phyloP scores from a whole-genome alignment of 2,113 vertebrate genomes.

The Archilochus colubris region DNA sequence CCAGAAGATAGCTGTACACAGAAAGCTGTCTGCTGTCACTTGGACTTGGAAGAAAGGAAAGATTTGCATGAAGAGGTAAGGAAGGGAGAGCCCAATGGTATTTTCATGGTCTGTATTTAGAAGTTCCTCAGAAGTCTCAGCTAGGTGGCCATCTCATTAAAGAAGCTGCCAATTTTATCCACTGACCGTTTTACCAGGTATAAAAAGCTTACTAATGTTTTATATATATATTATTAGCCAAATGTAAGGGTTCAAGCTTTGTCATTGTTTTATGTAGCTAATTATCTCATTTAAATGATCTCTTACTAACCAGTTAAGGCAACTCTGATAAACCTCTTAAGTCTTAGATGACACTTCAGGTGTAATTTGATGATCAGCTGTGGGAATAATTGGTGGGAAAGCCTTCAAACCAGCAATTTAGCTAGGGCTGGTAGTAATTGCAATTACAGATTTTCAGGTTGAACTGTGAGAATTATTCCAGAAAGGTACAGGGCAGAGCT shows the following conservation, averaged over 20 bases:
- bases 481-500: neutral
- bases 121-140: neutral
- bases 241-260: neutral
- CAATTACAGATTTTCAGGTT: conserved; percentile 5
- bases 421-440: neutral
- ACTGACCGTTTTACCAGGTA: neutral
- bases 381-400: conserved; percentile 11
- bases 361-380: neutral
- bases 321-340: neutral
- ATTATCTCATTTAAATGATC: conserved; percentile 8
- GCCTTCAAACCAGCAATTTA: conserved; percentile 11
- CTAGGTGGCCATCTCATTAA: conserved; percentile 1
- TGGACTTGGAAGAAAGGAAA: neutral
- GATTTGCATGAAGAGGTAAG: neutral
- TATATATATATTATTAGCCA: neutral
- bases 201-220: neutral
- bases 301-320: neutral
- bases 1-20: neutral
- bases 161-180: neutral
- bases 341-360: conserved; percentile 13
- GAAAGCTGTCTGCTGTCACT: neutral
- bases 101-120: neutral
- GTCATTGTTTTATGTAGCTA: neutral
- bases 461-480: neutral
- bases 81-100: neutral